Evolutionary conservation across 2,113 vertebrate species (phyloP), one percentile per base, ranked within the genome.

Genomic region (Macroglossus sobrinus): DNA sequence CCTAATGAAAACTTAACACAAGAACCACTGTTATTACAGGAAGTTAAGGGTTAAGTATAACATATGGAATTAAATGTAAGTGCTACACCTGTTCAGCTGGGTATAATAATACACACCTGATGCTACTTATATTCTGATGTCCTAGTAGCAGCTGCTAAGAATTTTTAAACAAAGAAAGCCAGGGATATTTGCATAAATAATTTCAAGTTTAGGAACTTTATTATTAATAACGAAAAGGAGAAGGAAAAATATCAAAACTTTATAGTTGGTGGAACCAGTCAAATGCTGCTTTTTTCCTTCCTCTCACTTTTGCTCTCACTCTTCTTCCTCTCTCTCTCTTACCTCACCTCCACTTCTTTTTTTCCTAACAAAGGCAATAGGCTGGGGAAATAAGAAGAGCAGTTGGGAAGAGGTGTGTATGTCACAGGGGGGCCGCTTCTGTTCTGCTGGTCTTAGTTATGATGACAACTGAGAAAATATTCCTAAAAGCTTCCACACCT

Each of bases 71-170:
- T 87, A 95, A 96, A 63, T 78, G 30, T 45, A 93, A 98, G 66
- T 66, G 45, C 15, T 64, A 80, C 57, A 95, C 94, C 84, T 96
- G 5, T 91, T 97, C 63, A 94, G 64, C 71, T 95, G 85, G 59
- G 79, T 96, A 97, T 96, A 88, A 78, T 97, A 92, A 22, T 91
- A 57, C 6, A 96, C 68, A 97, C 66, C 87, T 95, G 91, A 93
- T 92, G 38, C 24, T 90, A 16, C 84, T 98, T 96, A 64, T 7
- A 59, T 8, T 89, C 35, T 55, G 33, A 45, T 90, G 47, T 74
- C 86, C 53, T 82, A 82, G 47, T 89, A 97, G 91, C 89, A 95
- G 93, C 89, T 93, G 89, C 82, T 89, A 90, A 95, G 59, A 94
- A 95, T 79, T 84, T 96, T 92, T 89, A 86, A 91, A 82, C 81